Base-by-base conservation (phyloP, 2,888 invertebrate species). In the Notodonta ziczac region DNA sequence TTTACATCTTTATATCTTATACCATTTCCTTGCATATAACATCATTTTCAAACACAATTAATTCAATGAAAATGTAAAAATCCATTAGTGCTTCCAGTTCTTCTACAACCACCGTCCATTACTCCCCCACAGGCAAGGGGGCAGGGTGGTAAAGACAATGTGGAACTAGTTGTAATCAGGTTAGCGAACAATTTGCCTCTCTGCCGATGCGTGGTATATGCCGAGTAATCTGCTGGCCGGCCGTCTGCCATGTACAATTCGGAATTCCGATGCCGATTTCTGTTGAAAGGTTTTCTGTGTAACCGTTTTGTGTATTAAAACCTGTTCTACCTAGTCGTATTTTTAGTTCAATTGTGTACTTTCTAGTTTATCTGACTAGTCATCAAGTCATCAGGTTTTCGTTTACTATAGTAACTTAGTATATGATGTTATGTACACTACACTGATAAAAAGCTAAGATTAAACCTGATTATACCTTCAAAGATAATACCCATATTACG, bases 181-280 rank as follows among this genome's bases (percentile, higher is more conserved):
- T 96, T 96, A 96, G 95, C 95, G 95, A 95, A 96, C 96, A 96
- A 96, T 96, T 96, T 96, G 96, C 95, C 94, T 94, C 93, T 94
- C 94, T 94, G 93, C 90, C 95, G 96, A 95, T 95, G 96, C 96
- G 95, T 95, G 95, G 87, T 86, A 86, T 87, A 88, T 87, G 86
- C 75, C 81, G 80, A 71, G 84, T 86, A 88, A 88, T 86, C 88
- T 83, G 84, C 79, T 78, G 67, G 65, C 76, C 73, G 66, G 68
- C 65, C 58, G 63, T 46, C 51, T 67, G 66, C 67, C 65, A 46
- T 60, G 42, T 62, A 59, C 54, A 62, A 61, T 62, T 48, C 61
- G 63, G 40, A 74, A 61, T 62, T 48, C 61, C 64, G 40, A 74
- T 65, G 81, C 83, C 58, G 55, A 65, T 68, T 69, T 44, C 62